A percentile compares a stretch with the other conserved stretches of the same genome.
Evolutionary conservation across 2,113 vertebrate genomes (phyloP).

Genomic region (Myiopsitta monachus): DNA sequence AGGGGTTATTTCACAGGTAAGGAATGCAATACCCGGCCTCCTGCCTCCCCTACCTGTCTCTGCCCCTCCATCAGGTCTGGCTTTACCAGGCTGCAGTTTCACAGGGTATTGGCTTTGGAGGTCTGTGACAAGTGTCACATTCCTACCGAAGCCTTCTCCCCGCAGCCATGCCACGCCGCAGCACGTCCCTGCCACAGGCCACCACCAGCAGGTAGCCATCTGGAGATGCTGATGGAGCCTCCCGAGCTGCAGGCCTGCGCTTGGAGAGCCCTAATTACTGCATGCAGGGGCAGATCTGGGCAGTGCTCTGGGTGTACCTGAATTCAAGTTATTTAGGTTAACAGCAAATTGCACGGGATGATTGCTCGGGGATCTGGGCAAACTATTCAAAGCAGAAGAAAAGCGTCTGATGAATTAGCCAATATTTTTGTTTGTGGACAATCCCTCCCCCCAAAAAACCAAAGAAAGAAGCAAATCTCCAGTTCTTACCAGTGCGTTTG

Average conservation of each 20-base stretch:
- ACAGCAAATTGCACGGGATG: neutral
- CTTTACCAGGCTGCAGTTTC: neutral
- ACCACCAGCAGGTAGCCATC: neutral
- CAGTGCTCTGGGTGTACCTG: slow-evolving; percentile 27
- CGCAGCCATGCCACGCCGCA: rapidly evolving
- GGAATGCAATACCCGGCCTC: neutral
- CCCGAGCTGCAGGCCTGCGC: neutral
- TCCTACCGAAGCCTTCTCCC: neutral
- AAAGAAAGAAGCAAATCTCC: neutral
- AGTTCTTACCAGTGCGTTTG: neutral
- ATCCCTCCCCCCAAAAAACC: neutral
- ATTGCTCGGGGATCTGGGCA: slow-evolving; percentile 45
- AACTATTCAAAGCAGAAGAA: slow-evolving; percentile 41
- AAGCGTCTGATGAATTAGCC: slow-evolving; percentile 49
- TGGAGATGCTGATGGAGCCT: neutral
- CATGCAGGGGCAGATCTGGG: slow-evolving; percentile 65
- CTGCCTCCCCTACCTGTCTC: neutral
- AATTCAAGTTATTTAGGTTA: slow-evolving; percentile 23
- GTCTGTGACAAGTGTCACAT: neutral
- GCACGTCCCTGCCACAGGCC: neutral
- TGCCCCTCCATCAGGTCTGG: neutral
- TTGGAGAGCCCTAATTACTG: neutral
- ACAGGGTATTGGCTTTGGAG: rapidly evolving
- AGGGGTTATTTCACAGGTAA: neutral
- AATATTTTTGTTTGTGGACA: slow-evolving; percentile 52